Evolutionary conservation across 2,888 invertebrate species (phyloP), one percentile per base, ranked within the genome.

Genomic region (Azorinus chamasolen): DNA sequence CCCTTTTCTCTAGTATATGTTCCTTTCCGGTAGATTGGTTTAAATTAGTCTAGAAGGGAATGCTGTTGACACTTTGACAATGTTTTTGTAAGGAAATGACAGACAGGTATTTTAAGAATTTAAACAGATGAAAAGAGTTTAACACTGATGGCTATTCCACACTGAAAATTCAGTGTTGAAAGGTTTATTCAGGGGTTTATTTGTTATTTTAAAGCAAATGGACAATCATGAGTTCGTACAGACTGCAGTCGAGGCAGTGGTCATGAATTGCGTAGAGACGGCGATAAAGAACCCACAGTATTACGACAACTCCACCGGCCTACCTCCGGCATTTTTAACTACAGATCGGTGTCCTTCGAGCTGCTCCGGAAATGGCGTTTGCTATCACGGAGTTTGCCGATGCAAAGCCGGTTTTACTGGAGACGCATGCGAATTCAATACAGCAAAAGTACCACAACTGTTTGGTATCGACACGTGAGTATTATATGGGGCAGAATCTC

Each of bases 401-500:
- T 88, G 88, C 59, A 37, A 76, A 46, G 14, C 16, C 4, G 72
- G 75, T 22, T 87, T 65, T 70, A 74, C 39, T 8, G 88, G 87
- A 0, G 74, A 65, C 22, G 87, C 85, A 51, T 88, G 88, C 51
- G 83, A 85, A 32, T 74, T 88, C 1, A 59, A 85, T 59, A 41
- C 77, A 25, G 68, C 22, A 12, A 48, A 39, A 8, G 83, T 87
- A 22, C 88, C 87, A 18, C n/a, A 57, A 8, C 22, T 88, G 14
- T 53, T 59, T 61, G 57, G 51, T 5, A 61, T 83, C 32, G 54
- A 78, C 5, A 65, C 61, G 81, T 80, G 50, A 54, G n/a, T n/a
- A 45, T 45, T n/a, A n/a, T n/a, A n/a, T n/a, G n/a, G n/a, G n/a
- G n/a, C n/a, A n/a, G n/a, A n/a, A n/a, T n/a, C n/a, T n/a, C n/a